Evolutionary conservation across 2,888 invertebrate species (phyloP), one percentile per base, ranked within the genome.

Genomic region (Seladonia tumulorum): DNA sequence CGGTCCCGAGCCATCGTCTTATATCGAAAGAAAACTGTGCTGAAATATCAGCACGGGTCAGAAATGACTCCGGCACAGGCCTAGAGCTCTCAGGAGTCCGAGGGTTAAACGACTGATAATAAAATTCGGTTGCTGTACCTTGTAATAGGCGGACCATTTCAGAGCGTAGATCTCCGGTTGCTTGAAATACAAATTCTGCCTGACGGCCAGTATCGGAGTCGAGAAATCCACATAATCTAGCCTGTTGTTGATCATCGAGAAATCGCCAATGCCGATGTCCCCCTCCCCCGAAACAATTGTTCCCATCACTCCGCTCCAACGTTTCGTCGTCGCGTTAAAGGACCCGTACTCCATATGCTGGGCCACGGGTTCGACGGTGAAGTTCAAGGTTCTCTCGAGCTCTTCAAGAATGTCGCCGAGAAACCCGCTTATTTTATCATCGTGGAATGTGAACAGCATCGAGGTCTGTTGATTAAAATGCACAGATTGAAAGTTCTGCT

Each of bases 131-230:
- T 14, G 14, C 3, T 18, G 0, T 86, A 91, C 92, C 87, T 85
- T 81, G 22, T 87, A 92, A 45, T 90, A 92, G n/a, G 88, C 84
- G 14, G 79, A 76, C 92, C 92, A 92, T 35, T 84, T 76, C 45
- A 91, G 86, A 1, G 57, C 73, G 16, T 74, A 77, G 0, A 68
- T 18, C 0, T 78, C 70, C 7, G 88, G 85, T 78, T 90, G 74
- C n/a, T 75, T 88, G 16, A 90, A 22, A 3, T 81, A 89, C 2
- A 91, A 29, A 12, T 22, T 75, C 14, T 75, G 70, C 71, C 79
- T 80, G 10, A 77, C 70, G 49, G 86, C 60, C 25, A 88, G 2
- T 47, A 93, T 74, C 0, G 92, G 92, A 7, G 88, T 14, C 14
- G 89, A 82, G 63, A 87, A 93, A 72, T 93, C 92, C 1, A 91